Percentiles rank a stretch among this genome's conserved stretches.
phyloP scores from a whole-genome alignment of 2,113 vertebrate species.

The Oreocharis arfaki region DNA sequence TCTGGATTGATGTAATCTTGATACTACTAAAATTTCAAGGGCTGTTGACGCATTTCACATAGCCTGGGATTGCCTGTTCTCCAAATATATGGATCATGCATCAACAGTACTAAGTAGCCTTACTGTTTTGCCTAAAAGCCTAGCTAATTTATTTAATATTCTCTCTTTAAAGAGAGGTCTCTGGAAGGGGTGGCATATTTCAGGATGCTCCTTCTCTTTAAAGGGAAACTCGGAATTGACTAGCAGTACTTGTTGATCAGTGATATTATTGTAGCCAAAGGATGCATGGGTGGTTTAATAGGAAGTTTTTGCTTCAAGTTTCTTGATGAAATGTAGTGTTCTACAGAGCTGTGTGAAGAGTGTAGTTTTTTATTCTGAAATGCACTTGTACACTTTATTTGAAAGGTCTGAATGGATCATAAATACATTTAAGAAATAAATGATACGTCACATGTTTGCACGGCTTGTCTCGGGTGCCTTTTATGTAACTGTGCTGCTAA shows the following conservation, averaged over 20 bases:
- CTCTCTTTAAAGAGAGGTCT: constrained; percentile 57
- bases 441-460: constrained; percentile 45
- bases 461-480: neutral
- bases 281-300: constrained; percentile 53
- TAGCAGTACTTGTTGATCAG: constrained; percentile 55
- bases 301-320: constrained; percentile 58
- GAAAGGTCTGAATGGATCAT: constrained; percentile 61
- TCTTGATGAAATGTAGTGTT: constrained; percentile 61
- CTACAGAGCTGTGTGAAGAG: constrained; percentile 58
- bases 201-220: constrained; percentile 43
- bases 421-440: constrained; percentile 57
- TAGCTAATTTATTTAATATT: constrained; percentile 50
- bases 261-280: constrained; percentile 61
- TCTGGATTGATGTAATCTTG: constrained; percentile 46
- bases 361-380: constrained; percentile 69
- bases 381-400: constrained; percentile 63
- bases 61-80: constrained; percentile 51
- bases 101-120: constrained; percentile 63
- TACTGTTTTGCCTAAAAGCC: constrained; percentile 61
- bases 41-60: constrained; percentile 52
- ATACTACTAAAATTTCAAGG: constrained; percentile 55
- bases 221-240: constrained; percentile 36
- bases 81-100: constrained; percentile 59
- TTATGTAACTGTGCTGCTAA: neutral
- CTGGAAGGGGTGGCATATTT: constrained; percentile 4